phyloP scores from a whole-genome alignment of 2,888 invertebrate species.

The Sesamia inferens region DNA sequence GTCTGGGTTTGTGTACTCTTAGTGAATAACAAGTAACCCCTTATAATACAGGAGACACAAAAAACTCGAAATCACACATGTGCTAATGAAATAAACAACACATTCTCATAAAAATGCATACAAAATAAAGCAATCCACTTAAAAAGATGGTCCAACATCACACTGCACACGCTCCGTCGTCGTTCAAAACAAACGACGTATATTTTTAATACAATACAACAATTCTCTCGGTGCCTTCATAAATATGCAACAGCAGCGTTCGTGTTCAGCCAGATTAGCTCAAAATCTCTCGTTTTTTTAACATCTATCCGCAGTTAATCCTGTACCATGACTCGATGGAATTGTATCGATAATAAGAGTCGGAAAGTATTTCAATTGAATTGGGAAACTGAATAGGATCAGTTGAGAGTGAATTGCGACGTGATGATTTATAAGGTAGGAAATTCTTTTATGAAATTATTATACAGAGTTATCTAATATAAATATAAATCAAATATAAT shows the following conservation, averaged over 20 bases:
- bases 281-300: conserved; percentile 37
- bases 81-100: background rate
- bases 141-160: background rate
- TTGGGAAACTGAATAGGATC: conserved; percentile 11
- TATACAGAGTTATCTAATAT: too few relatives aligned
- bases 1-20: too few relatives aligned
- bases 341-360: conserved; percentile 7
- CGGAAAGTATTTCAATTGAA: background rate
- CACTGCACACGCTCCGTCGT: background rate
- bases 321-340: conserved; percentile 15
- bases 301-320: conserved; percentile 14
- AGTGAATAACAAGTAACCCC: too few relatives aligned
- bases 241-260: conserved; percentile 38
- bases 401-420: background rate
- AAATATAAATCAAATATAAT: too few relatives aligned
- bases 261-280: conserved; percentile 51
- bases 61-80: too few relatives aligned
- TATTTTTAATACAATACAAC: conserved; percentile 14
- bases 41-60: too few relatives aligned
- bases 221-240: conserved; percentile 24
- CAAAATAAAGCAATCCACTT: background rate
- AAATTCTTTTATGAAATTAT: background rate
- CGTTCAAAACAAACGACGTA: background rate
- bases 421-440: background rate
- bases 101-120: background rate